A percentile compares a stretch with the other conserved stretches of the same genome.
These are phyloP conservation scores for Dione juno DNA, from an alignment of 2,888 invertebrate genomes.

Conservation along the genomic window DNA sequence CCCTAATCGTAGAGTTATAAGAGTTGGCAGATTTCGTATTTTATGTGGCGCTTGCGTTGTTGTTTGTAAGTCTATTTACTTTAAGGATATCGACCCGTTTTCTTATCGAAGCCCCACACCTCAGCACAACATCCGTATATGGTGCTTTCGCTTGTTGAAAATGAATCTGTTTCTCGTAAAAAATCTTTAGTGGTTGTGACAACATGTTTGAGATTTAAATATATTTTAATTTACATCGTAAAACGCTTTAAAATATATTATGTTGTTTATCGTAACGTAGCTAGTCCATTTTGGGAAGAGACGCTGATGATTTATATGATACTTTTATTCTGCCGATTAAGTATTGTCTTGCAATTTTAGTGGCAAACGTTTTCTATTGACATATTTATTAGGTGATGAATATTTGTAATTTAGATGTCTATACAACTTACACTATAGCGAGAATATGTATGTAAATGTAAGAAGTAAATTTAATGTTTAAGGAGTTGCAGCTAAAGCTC, in stretches of 20 bases:
- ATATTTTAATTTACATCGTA: constrained; percentile 58
- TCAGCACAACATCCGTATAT: constrained; percentile 63
- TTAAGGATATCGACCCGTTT: constrained; percentile 34
- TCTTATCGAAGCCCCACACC: constrained; percentile 57
- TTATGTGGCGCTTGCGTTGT: constrained; percentile 48
- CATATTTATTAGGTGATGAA: constrained; percentile 47
- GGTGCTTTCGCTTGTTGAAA: constrained; percentile 71
- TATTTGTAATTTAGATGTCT: constrained; percentile 57
- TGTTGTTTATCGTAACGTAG: constrained; percentile 56
- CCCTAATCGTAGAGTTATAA: constrained; percentile 45
- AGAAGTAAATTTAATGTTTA: constrained; percentile 20
- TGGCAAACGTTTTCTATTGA: constrained; percentile 43
- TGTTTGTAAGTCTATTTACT: constrained; percentile 38
- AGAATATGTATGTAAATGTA: constrained; percentile 60
- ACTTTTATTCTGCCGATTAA: constrained; percentile 42
- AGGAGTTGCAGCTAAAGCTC: no score
- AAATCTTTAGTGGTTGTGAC: constrained; percentile 74
- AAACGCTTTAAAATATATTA: constrained; percentile 54
- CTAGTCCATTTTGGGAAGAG: constrained; percentile 58
- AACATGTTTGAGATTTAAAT: constrained; percentile 66
- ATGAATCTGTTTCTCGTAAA: constrained; percentile 55
- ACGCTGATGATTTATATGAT: constrained; percentile 29
- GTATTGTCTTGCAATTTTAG: constrained; percentile 44
- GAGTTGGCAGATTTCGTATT: constrained; percentile 50
- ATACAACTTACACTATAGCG: constrained; percentile 45